Conservation (phyloP, 2,797 vertebrate genomes). For the Coccyzus lansbergi region DNA sequence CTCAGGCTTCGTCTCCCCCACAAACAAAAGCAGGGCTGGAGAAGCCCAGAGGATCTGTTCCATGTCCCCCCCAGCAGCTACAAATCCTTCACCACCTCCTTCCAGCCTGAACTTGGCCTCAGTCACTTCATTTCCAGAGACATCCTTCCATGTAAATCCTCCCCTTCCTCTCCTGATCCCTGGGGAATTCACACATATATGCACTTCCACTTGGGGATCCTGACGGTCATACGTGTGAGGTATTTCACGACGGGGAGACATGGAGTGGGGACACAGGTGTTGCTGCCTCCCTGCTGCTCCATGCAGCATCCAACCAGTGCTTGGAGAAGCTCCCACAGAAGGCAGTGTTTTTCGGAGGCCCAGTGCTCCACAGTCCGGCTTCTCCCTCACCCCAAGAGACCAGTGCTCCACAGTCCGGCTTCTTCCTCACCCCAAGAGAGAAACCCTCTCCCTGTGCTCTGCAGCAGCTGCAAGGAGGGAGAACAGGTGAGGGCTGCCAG, state of each 20-base stretch:
- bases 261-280: neutral
- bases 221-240: neutral
- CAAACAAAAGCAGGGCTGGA: neutral
- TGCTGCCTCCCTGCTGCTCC: neutral
- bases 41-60: neutral
- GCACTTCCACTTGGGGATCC: neutral
- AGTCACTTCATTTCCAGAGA: neutral
- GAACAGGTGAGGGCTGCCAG: neutral
- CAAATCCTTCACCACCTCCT: neutral
- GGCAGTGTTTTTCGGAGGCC: neutral
- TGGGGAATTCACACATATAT: slow-evolving; percentile 5
- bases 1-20: neutral
- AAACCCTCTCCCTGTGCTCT: neutral
- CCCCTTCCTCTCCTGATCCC: slow-evolving; percentile 50
- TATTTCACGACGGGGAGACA: neutral
- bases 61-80: neutral
- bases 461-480: neutral
- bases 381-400: accelerated
- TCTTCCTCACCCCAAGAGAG: accelerated
- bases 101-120: slow-evolving; percentile 7
- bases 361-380: neutral
- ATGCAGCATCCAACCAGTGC: accelerated
- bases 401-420: neutral
- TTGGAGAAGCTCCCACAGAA: neutral
- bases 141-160: slow-evolving; percentile 53